Evolutionary conservation across 2,888 invertebrate species (phyloP).

Genomic region (Panopea generosa): DNA sequence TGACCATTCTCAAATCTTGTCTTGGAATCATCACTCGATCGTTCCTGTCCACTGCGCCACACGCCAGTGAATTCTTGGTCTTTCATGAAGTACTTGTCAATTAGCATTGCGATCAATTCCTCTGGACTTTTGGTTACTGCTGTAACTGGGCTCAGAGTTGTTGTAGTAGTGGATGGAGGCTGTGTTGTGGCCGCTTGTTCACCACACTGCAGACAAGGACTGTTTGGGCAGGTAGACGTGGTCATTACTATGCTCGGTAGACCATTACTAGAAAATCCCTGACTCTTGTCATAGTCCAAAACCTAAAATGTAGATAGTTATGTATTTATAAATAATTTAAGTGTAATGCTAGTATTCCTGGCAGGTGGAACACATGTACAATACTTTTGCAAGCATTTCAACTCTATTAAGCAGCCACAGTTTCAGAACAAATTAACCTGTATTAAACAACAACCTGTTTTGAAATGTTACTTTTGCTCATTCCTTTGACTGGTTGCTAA

Average conservation of each 20-base stretch:
- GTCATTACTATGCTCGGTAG: conserved; percentile 5
- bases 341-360: neutral
- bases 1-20: conserved; percentile 73
- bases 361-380: no score
- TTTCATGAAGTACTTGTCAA: conserved; percentile 58
- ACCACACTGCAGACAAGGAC: conserved; percentile 68
- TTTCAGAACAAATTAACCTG: no score
- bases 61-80: conserved; percentile 75
- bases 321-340: neutral
- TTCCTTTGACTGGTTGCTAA: no score
- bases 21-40: conserved; percentile 34
- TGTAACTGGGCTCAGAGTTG: conserved; percentile 18
- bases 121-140: conserved; percentile 54
- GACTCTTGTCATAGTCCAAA: conserved; percentile 14
- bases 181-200: conserved; percentile 39
- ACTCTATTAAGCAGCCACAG: no score
- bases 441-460: no score
- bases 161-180: conserved; percentile 29
- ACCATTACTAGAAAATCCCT: neutral
- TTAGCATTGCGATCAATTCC: conserved; percentile 30
- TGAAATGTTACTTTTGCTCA: no score
- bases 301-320: conserved; percentile 33
- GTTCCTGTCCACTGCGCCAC: conserved; percentile 43
- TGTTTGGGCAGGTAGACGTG: conserved; percentile 49
- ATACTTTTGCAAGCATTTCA: no score